Evolutionary conservation across 2,888 invertebrate species (phyloP).

Genomic region (Mythimna impura): DNA sequence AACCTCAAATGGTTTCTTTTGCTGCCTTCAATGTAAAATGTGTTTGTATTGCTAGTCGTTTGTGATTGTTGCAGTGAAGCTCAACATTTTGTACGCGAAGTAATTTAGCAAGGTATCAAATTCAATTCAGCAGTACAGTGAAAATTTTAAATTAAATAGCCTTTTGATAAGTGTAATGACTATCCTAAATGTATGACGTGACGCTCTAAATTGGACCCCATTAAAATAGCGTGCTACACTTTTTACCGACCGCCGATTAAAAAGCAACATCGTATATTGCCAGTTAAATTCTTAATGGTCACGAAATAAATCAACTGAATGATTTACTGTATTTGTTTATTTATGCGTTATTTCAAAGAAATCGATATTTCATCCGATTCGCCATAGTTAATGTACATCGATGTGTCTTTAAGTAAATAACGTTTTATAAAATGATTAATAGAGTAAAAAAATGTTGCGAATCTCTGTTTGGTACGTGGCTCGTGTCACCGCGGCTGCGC

Average conservation of each 20-base stretch:
- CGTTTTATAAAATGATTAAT: slow-evolving; percentile 56
- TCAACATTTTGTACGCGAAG: slow-evolving; percentile 71
- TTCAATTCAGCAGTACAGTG: neutral
- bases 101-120: slow-evolving; percentile 4
- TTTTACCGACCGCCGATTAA: slow-evolving; percentile 42
- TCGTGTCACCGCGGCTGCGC: slow-evolving; percentile 82
- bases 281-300: slow-evolving; percentile 53
- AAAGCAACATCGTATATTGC: slow-evolving; percentile 29
- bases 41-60: slow-evolving; percentile 78
- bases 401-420: slow-evolving; percentile 58
- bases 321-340: slow-evolving; percentile 52
- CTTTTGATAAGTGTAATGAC: slow-evolving; percentile 31
- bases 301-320: slow-evolving; percentile 62
- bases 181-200: slow-evolving; percentile 36
- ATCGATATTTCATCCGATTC: slow-evolving; percentile 59
- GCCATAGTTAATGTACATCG: slow-evolving; percentile 51
- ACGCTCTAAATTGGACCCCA: slow-evolving; percentile 32
- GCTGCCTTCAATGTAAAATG: slow-evolving; percentile 77
- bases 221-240: slow-evolving; percentile 44
- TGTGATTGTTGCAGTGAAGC: slow-evolving; percentile 68
- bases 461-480: slow-evolving; percentile 74
- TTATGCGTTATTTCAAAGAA: slow-evolving; percentile 52
- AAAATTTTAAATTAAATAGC: slow-evolving; percentile 27
- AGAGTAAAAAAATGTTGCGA: slow-evolving; percentile 71
- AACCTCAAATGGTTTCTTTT: slow-evolving; percentile 86